Conservation (phyloP, 2,113 vertebrate species). For the Notarius lentiginosus region DNA sequence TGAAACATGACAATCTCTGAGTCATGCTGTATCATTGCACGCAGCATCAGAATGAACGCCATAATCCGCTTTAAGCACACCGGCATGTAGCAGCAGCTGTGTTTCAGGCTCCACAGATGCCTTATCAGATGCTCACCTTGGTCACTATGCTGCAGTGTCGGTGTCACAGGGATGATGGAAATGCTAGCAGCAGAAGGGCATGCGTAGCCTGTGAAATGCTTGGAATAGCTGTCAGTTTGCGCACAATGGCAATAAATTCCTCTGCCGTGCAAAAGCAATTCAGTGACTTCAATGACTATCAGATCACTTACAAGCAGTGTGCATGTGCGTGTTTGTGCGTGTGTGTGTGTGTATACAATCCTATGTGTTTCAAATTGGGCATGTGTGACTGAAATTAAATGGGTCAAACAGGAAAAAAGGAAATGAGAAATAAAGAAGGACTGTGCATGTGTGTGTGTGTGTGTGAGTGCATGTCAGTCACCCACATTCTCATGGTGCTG, state of each 20-base stretch:
- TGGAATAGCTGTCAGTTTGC: conserved; percentile 39
- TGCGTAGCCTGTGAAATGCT: conserved; percentile 9
- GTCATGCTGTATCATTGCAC: conserved; percentile 10
- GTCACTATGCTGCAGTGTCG: conserved; percentile 54
- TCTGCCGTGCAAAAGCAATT: conserved; percentile 31
- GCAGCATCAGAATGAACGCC: conserved; percentile 28
- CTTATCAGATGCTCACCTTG: conserved; percentile 52
- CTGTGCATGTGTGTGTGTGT: conserved; percentile 24
- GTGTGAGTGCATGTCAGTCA: conserved; percentile 54
- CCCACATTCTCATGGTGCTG: conserved; percentile 57
- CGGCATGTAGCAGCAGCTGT: conserved; percentile 43
- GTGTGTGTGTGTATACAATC: background rate
- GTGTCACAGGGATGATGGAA: conserved; percentile 49
- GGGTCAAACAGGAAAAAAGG: conserved; percentile 14
- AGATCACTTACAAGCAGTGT: conserved; percentile 36
- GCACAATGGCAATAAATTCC: conserved; percentile 44
- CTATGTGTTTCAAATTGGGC: background rate
- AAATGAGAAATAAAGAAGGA: background rate
- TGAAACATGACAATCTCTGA: background rate
- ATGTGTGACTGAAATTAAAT: conserved; percentile 18
- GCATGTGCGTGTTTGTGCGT: conserved; percentile 19
- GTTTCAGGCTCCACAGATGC: conserved; percentile 56
- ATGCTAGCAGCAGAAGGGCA: conserved; percentile 25
- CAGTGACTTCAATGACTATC: conserved; percentile 22
- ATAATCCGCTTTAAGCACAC: conserved; percentile 43